These are phyloP conservation scores for Clarias gariepinus DNA, from an alignment of 2,113 vertebrate species.

Conservation along the genomic window DNA sequence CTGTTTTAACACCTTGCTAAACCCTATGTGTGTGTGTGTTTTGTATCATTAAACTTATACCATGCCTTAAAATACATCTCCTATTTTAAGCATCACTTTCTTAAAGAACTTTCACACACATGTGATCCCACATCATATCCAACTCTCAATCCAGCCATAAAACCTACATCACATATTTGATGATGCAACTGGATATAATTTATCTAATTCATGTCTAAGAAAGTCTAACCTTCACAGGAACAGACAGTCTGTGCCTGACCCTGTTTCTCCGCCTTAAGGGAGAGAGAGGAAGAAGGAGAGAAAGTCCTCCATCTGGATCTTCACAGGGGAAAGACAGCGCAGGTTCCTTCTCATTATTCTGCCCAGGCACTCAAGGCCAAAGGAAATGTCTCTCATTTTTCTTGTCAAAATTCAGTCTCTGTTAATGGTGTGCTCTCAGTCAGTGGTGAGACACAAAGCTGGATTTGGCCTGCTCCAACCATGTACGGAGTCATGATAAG, in stretches of 20 bases:
- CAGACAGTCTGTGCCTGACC: slow-evolving; percentile 54
- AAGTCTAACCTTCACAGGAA: slow-evolving; percentile 60
- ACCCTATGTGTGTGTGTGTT: not conserved
- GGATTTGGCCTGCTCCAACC: slow-evolving; percentile 16
- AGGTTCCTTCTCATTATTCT: slow-evolving; percentile 75
- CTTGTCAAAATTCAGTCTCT: slow-evolving; percentile 68
- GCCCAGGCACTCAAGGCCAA: slow-evolving; percentile 72
- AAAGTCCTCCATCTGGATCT: slow-evolving; percentile 62
- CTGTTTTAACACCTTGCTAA: not conserved
- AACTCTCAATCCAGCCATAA: slow-evolving; percentile 12
- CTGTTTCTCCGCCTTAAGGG: slow-evolving; percentile 53
- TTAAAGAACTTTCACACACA: not conserved
- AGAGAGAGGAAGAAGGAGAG: slow-evolving; percentile 43
- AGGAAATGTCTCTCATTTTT: slow-evolving; percentile 75
- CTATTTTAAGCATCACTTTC: not conserved
- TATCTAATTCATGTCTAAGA: slow-evolving; percentile 53
- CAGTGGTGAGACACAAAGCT: slow-evolving; percentile 62
- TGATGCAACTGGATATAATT: slow-evolving; percentile 41
- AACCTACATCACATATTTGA: slow-evolving; percentile 1
- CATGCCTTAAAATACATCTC: not conserved
- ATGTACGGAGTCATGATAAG: slow-evolving; percentile 41
- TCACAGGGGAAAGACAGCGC: slow-evolving; percentile 57
- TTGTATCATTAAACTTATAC: not conserved
- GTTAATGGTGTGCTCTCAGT: slow-evolving; percentile 68
- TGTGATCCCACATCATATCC: not conserved